Base-by-base conservation (phyloP, 53 echinoderm and acorn worm species). In the Stichopus horrens region DNA sequence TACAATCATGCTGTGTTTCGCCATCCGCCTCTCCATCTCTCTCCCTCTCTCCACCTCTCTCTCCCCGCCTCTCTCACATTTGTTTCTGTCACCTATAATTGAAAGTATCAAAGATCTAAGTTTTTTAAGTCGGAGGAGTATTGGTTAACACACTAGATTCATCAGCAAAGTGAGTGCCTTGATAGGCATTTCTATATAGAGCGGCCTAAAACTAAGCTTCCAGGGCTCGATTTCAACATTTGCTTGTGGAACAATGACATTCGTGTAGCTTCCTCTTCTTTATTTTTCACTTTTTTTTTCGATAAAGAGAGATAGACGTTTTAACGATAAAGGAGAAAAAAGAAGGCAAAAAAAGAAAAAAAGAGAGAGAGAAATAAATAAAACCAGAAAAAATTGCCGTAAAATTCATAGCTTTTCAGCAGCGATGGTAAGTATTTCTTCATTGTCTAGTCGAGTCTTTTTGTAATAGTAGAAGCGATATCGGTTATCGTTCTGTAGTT, bases 401-500 rank as follows among this genome's bases (percentile, higher is more conserved):
- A 71, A 71, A 71, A 71, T 13, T 71, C 71, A 71, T 71, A 71
- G 14, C 71, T 71, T 71, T 71, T 0, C 16, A 71, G 71, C 71
- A n/a, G 37, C n/a, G 7, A 71, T 58, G 4, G 58, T 81, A 81
- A 52, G 20, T 58, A n/a, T 22, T 13, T 81, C 57, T 53, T 81
- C 58, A 81, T 81, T 58, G 81, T 81, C 81, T 81, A 81, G 56
- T 53, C 81, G 56, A 22, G 5, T 56, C 81, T 56, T 75, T 37
- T 56, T 81, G 81, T 81, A 81, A 81, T 58, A 18, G 81, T 21
- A 81, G 81, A 81, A 16, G 58, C 56, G 57, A 56, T 55, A 81
- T 81, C 81, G 7, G 81, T 57, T 81, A 81, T 81, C 81, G 22
- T 21, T 81, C 56, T 81, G 57, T 57, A 81, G 81, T 81, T 81